Percentiles rank a stretch among this genome's conserved stretches.
These are phyloP conservation scores for Onthophagus taurus DNA, from an alignment of 1,140 invertebrate species.

Conservation along the genomic window DNA sequence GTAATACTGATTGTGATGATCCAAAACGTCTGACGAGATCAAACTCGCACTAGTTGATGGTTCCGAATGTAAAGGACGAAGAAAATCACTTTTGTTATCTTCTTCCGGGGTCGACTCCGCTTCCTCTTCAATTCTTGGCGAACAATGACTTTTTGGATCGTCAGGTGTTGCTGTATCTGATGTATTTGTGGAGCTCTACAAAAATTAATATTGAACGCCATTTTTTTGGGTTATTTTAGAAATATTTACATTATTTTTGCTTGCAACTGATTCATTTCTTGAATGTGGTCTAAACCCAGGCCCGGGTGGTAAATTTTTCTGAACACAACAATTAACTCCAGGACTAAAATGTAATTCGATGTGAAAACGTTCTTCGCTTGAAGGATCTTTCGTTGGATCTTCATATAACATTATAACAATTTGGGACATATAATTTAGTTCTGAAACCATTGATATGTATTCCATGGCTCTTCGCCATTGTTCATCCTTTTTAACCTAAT, in stretches of 20 bases:
- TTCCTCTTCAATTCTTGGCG: slow-evolving; percentile 59
- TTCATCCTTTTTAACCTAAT: slow-evolving; percentile 75
- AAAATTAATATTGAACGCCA: no score
- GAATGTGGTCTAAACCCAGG: slow-evolving; percentile 89
- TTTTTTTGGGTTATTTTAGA: no score
- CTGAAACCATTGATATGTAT: slow-evolving; percentile 93
- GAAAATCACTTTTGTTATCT: slow-evolving; percentile 19
- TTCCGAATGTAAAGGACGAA: slow-evolving; percentile 13
- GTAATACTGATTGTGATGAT: slow-evolving; percentile 29
- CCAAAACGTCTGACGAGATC: slow-evolving; percentile 24
- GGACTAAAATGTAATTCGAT: slow-evolving; percentile 97
- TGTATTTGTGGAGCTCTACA: slow-evolving; percentile 24
- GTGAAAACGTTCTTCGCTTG: slow-evolving; percentile 86
- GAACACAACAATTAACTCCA: slow-evolving; percentile 90
- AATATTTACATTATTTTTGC: slow-evolving; percentile 40
- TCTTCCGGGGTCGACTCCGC: slow-evolving; percentile 38
- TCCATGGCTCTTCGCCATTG: slow-evolving; percentile 99
- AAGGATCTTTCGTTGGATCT: slow-evolving; percentile 91
- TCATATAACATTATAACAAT: slow-evolving; percentile 99
- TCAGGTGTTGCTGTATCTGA: slow-evolving; percentile 36
- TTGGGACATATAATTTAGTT: slow-evolving; percentile 99
- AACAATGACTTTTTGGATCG: slow-evolving; percentile 38
- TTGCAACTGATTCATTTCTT: slow-evolving; percentile 62
- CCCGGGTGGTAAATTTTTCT: slow-evolving; percentile 86
- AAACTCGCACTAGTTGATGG: slow-evolving; percentile 3